Percentiles rank a stretch among this genome's conserved stretches.
phyloP scores from a whole-genome alignment of 1,140 invertebrate genomes.

The Reticulitermes speratus region DNA sequence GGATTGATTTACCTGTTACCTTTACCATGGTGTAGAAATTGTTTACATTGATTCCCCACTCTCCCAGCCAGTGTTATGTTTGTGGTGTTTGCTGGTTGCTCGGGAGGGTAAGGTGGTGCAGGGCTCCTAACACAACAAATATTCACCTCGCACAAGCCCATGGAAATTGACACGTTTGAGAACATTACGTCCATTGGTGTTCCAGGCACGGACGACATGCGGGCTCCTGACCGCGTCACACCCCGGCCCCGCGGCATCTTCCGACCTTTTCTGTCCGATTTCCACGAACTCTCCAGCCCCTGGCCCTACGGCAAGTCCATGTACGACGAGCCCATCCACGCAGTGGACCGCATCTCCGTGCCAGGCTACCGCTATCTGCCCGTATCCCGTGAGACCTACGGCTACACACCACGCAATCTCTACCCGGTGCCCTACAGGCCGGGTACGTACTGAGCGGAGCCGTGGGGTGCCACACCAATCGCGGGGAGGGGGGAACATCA shows the following conservation, averaged over 20 bases:
- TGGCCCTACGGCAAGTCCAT: constrained; percentile 79
- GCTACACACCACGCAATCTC: constrained; percentile 80
- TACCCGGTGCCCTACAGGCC: constrained; percentile 81
- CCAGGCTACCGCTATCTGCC: constrained; percentile 86
- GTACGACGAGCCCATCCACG: constrained; percentile 76
- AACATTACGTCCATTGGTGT: background rate
- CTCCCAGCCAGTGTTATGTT: too few species aligned
- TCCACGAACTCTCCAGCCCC: constrained; percentile 60
- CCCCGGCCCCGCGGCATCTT: constrained; percentile 69
- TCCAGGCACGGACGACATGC: constrained; percentile 83
- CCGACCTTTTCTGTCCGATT: constrained; percentile 52
- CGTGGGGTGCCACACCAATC: background rate
- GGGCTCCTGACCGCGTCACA: constrained; percentile 64
- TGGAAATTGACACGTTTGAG: too few species aligned
- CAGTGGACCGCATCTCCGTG: constrained; percentile 76
- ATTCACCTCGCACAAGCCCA: too few species aligned
- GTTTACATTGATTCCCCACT: too few species aligned
- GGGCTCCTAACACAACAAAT: too few species aligned
- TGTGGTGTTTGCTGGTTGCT: too few species aligned
- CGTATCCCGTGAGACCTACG: constrained; percentile 83
- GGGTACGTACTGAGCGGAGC: constrained; percentile 65
- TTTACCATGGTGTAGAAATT: too few species aligned
- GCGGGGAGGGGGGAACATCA: background rate
- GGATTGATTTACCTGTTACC: too few species aligned
- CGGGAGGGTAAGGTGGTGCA: too few species aligned